Percentiles rank a stretch among this genome's conserved stretches.
These are phyloP conservation scores for Papilio glaucus DNA, from an alignment of 1,140 invertebrate genomes.

Conservation along the genomic window DNA sequence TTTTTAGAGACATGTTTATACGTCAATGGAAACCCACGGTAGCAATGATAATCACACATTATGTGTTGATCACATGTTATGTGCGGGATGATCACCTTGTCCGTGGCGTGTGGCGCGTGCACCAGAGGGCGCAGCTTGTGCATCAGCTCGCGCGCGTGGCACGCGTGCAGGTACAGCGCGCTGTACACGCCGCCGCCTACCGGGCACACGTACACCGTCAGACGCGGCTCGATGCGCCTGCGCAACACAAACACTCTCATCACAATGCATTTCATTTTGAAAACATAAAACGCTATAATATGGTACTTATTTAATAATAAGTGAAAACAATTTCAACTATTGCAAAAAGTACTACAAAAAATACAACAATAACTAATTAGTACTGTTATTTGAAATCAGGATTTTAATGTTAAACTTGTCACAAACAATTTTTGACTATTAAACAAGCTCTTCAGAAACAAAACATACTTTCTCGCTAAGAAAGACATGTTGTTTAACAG, in stretches of 20 bases:
- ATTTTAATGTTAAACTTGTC: too few species aligned
- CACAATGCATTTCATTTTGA: not conserved
- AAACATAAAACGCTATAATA: constrained; percentile 1
- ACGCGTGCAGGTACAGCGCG: constrained; percentile 90
- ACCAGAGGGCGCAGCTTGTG: constrained; percentile 87
- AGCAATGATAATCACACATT: not conserved
- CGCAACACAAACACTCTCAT: constrained; percentile 38
- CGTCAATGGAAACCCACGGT: too few species aligned
- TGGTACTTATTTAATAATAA: too few species aligned
- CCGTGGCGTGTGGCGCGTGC: constrained; percentile 84
- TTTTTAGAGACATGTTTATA: too few species aligned
- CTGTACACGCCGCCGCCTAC: constrained; percentile 88
- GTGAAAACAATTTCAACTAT: too few species aligned
- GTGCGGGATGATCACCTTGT: constrained; percentile 80
- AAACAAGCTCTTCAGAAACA: too few species aligned
- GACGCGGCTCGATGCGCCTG: constrained; percentile 89
- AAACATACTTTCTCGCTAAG: too few species aligned
- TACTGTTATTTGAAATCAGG: too few species aligned
- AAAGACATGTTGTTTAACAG: too few species aligned
- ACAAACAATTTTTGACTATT: too few species aligned
- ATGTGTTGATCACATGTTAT: not conserved
- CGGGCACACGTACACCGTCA: constrained; percentile 91
- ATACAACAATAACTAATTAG: too few species aligned
- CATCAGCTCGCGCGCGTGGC: constrained; percentile 87
- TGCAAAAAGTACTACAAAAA: too few species aligned